These are phyloP conservation scores for Halcyon chelicuti DNA, from an alignment of 2,797 vertebrate species.

Conservation along the genomic window DNA sequence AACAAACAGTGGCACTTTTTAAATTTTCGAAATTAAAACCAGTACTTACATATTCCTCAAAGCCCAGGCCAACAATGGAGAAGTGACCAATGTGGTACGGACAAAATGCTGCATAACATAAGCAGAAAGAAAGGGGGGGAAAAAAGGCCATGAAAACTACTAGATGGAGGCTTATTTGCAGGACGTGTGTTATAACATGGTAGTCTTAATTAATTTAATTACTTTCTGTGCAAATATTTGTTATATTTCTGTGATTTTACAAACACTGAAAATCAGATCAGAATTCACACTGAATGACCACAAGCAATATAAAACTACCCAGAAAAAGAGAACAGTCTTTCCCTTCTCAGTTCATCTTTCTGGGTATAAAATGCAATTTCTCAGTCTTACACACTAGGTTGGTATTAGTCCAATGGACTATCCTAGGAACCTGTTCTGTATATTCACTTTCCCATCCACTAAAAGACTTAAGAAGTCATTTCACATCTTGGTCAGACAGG, in stretches of 20 bases:
- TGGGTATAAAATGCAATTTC: background rate
- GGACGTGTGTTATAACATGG: background rate
- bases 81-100: constrained; percentile 99
- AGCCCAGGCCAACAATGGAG: constrained; percentile 96
- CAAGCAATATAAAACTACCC: background rate
- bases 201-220: background rate
- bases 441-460: background rate
- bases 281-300: background rate
- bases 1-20: background rate
- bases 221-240: background rate
- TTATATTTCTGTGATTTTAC: background rate
- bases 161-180: background rate
- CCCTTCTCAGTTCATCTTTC: background rate
- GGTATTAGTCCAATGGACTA: background rate
- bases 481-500: background rate
- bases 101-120: constrained; percentile 89
- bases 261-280: background rate
- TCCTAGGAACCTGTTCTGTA: background rate
- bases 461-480: background rate
- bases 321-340: background rate
- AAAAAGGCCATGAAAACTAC: constrained; percentile 42
- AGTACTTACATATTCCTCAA: constrained; percentile 95
- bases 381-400: background rate
- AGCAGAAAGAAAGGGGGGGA: background rate
- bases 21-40: background rate